phyloP scores from a whole-genome alignment of 2,888 invertebrate genomes.

The Mesorhabditis spiculigera region DNA sequence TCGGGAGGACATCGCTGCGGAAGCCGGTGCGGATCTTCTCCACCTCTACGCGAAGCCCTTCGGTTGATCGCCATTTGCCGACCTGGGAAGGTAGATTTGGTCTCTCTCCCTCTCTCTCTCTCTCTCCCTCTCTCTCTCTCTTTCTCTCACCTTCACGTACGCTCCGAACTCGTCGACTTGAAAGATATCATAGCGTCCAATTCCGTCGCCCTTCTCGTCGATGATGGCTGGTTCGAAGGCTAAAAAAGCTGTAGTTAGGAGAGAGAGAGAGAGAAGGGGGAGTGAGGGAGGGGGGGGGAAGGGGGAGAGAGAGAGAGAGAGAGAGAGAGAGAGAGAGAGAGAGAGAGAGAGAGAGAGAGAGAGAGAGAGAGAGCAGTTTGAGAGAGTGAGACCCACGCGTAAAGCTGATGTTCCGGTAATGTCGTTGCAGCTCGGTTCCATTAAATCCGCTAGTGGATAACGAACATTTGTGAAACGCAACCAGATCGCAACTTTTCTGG shows the following conservation, averaged over 20 bases:
- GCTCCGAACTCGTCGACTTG: slow-evolving; percentile 68
- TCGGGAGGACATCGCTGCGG: slow-evolving; percentile 60
- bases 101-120: not conserved
- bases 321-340: too few relatives aligned
- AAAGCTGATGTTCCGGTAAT: slow-evolving; percentile 69
- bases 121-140: too few relatives aligned
- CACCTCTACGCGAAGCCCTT: slow-evolving; percentile 41
- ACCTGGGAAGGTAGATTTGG: slow-evolving; percentile 15
- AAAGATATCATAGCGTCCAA: slow-evolving; percentile 72
- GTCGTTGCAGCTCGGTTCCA: slow-evolving; percentile 67
- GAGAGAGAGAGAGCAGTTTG: too few relatives aligned
- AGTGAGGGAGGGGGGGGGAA: too few relatives aligned
- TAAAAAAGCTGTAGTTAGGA: slow-evolving; percentile 16
- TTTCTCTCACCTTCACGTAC: slow-evolving; percentile 65
- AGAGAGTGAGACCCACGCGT: slow-evolving; percentile 58
- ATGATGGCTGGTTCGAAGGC: slow-evolving; percentile 63
- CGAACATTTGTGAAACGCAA: slow-evolving; percentile 32
- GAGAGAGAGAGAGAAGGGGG: too few relatives aligned
- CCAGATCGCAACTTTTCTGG: slow-evolving; percentile 27
- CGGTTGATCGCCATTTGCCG: slow-evolving; percentile 38
- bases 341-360: too few relatives aligned
- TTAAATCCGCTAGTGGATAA: slow-evolving; percentile 45
- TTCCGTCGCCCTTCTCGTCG: slow-evolving; percentile 71
- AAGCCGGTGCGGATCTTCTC: slow-evolving; percentile 25
- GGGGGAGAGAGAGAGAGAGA: too few relatives aligned